Evolutionary conservation across 2,888 invertebrate genomes (phyloP).

Genomic region (Abscondita cerata): DNA sequence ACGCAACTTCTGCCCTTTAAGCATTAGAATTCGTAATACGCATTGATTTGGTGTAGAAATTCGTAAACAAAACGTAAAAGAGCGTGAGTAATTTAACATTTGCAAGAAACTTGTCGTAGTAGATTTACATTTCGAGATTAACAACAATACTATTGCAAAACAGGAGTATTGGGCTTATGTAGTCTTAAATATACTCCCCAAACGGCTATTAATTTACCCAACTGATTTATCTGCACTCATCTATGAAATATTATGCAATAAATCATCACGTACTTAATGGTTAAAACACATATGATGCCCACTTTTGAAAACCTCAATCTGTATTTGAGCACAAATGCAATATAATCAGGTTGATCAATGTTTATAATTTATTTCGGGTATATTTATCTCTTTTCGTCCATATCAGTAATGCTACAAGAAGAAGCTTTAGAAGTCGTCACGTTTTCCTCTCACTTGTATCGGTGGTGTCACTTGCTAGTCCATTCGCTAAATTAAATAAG

Average conservation of each 20-base stretch:
- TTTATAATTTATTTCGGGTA: too few relatives aligned
- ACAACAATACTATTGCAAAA: slow-evolving; percentile 20
- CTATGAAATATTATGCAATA: slow-evolving; percentile 41
- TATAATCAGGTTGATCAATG: too few relatives aligned
- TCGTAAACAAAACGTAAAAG: not conserved
- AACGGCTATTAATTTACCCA: slow-evolving; percentile 44
- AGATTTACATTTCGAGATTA: slow-evolving; percentile 23
- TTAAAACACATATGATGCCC: slow-evolving; percentile 33
- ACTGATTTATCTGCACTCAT: slow-evolving; percentile 42
- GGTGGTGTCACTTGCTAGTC: slow-evolving; percentile 54
- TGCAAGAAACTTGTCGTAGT: too few relatives aligned
- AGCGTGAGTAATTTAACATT: not conserved
- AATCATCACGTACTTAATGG: slow-evolving; percentile 34
- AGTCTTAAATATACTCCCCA: slow-evolving; percentile 44
- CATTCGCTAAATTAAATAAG: slow-evolving; percentile 56
- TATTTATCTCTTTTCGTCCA: not conserved
- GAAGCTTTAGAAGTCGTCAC: slow-evolving; percentile 55
- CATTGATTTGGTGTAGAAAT: slow-evolving; percentile 6
- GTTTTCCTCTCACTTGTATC: slow-evolving; percentile 43
- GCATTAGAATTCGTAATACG: slow-evolving; percentile 22
- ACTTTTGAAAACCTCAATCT: slow-evolving; percentile 14
- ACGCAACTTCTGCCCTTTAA: slow-evolving; percentile 50
- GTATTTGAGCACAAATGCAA: not conserved
- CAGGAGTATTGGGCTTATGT: slow-evolving; percentile 36
- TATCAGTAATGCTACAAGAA: slow-evolving; percentile 20